Percentiles rank a stretch among this genome's conserved stretches.
These are phyloP conservation scores for Otolemur crassicaudatus DNA, from an alignment of 2,797 vertebrate genomes.

Conservation along the genomic window DNA sequence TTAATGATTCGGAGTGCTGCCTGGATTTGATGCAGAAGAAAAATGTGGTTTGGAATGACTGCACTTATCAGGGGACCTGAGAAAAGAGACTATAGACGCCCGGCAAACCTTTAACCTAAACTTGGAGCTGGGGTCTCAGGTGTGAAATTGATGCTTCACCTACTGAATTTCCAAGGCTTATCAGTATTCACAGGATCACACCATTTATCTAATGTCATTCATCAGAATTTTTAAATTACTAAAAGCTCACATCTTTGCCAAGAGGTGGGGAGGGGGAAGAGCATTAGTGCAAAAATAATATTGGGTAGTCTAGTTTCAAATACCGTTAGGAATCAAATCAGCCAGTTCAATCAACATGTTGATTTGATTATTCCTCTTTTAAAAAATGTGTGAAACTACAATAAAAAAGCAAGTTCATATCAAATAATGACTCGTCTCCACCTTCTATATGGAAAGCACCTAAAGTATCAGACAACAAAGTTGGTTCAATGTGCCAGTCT, in stretches of 20 bases:
- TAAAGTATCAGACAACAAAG: not conserved
- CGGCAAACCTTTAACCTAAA: conserved; percentile 79
- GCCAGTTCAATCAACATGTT: conserved; percentile 25
- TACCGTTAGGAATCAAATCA: not conserved
- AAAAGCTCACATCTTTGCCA: not conserved
- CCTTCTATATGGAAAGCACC: not conserved
- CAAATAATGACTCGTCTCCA: not conserved
- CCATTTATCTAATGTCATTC: conserved; percentile 58
- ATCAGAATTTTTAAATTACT: conserved; percentile 74
- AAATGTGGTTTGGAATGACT: conserved; percentile 77
- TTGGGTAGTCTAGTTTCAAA: not conserved
- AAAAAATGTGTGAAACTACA: conserved; percentile 31
- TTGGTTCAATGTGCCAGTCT: not conserved
- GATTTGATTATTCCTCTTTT: conserved; percentile 21
- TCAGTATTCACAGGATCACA: conserved; percentile 51
- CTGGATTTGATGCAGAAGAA: conserved; percentile 72
- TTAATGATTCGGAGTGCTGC: conserved; percentile 86
- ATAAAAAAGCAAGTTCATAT: conserved; percentile 13
- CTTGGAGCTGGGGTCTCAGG: conserved; percentile 62
- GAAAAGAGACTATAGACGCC: conserved; percentile 28
- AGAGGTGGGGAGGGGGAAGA: not conserved
- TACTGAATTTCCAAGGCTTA: not conserved
- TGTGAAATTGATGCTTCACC: conserved; percentile 68
- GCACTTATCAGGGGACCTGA: conserved; percentile 56
- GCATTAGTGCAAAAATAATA: conserved; percentile 1